phyloP scores from a whole-genome alignment of 2,113 vertebrate species.

The Noturus placidus region DNA sequence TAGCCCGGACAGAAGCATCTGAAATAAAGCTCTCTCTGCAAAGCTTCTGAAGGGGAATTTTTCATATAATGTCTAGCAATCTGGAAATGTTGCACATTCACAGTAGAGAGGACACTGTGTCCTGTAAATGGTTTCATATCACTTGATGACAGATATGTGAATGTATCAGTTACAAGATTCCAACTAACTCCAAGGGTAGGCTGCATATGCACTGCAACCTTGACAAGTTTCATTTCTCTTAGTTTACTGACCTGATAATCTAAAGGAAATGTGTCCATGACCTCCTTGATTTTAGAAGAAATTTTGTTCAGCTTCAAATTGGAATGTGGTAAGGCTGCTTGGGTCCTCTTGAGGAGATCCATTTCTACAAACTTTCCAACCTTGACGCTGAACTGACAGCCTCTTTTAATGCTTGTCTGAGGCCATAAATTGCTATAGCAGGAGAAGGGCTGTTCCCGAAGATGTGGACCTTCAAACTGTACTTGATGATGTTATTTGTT shows the following conservation, averaged over 20 bases:
- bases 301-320: conserved; percentile 20
- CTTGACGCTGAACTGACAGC: background rate
- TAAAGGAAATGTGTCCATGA: background rate
- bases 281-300: background rate
- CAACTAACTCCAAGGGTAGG: background rate
- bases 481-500: background rate
- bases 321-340: background rate
- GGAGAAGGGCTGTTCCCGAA: background rate
- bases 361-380: background rate
- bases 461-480: background rate
- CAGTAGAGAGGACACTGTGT: background rate
- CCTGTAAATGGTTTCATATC: background rate
- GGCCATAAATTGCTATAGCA: background rate
- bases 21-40: background rate
- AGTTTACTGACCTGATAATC: conserved; percentile 7
- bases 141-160: background rate
- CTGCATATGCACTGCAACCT: background rate
- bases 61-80: background rate
- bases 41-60: background rate
- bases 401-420: background rate
- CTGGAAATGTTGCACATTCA: background rate
- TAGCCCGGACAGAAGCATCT: background rate
- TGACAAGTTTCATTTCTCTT: background rate
- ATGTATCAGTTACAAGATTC: conserved; percentile 3
- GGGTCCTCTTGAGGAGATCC: background rate